These are phyloP conservation scores for Noctilio leporinus DNA, from an alignment of 2,113 vertebrate genomes.

Conservation along the genomic window DNA sequence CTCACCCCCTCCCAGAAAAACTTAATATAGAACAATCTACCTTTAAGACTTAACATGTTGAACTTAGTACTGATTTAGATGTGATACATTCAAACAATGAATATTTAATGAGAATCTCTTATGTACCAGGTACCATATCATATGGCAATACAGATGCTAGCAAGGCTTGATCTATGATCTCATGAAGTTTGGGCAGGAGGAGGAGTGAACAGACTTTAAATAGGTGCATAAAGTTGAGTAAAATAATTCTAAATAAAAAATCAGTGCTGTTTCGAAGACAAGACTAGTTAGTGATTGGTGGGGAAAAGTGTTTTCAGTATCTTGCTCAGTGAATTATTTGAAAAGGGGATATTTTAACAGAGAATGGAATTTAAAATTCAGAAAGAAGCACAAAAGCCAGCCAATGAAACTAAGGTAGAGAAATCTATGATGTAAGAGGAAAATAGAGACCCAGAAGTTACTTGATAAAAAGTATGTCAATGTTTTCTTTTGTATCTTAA, in stretches of 20 bases:
- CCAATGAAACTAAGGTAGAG: neutral
- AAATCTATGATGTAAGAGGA: neutral
- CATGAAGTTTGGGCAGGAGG: neutral
- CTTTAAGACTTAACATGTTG: neutral
- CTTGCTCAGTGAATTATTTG: neutral
- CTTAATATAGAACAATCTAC: neutral
- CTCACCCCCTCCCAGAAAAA: neutral
- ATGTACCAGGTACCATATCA: neutral
- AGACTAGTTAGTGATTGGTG: fast-evolving
- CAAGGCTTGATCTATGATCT: neutral
- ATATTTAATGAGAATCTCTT: neutral
- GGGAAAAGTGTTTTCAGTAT: neutral
- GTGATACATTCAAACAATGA: neutral
- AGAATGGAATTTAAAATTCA: neutral
- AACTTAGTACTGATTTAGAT: neutral
- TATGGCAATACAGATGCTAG: neutral
- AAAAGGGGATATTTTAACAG: neutral
- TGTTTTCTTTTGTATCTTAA: neutral
- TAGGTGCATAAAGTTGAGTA: neutral
- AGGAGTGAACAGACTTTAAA: neutral
- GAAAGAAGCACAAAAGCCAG: neutral
- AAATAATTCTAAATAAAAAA: neutral
- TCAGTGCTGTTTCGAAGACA: neutral
- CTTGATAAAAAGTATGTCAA: neutral
- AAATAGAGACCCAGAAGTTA: neutral